Percentiles rank a stretch among this genome's conserved stretches.
Evolutionary conservation across 1,140 invertebrate genomes (phyloP).

Genomic region (Dendroctonus ponderosae): DNA sequence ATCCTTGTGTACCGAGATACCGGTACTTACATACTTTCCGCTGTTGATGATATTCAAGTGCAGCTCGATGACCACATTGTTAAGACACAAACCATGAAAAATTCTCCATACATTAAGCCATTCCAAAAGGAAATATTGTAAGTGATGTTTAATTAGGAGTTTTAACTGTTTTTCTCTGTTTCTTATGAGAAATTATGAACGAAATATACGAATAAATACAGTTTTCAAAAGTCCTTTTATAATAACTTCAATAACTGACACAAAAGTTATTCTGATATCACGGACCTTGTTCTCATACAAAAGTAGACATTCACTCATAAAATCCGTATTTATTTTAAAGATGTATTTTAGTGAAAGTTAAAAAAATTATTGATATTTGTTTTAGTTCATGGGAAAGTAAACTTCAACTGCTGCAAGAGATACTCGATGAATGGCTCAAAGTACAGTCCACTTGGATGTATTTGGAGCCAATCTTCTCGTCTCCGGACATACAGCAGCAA

Average conservation of each 20-base stretch:
- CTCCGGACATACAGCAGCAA: constrained; percentile 94
- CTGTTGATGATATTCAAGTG: constrained; percentile 94
- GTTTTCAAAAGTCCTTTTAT: no score
- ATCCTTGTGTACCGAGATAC: constrained; percentile 82
- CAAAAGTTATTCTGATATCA: no score
- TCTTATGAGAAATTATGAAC: background rate
- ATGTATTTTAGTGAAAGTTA: no score
- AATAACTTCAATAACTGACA: no score
- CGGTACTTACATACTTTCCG: constrained; percentile 86
- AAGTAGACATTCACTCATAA: no score
- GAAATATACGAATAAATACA: no score
- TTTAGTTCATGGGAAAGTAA: constrained; percentile 76
- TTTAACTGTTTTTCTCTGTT: constrained; percentile 4
- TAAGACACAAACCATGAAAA: constrained; percentile 97
- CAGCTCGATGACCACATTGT: constrained; percentile 94
- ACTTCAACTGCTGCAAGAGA: constrained; percentile 79
- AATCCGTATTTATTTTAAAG: no score
- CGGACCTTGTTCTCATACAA: no score
- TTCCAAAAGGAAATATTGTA: constrained; percentile 80
- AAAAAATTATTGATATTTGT: background rate
- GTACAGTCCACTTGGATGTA: constrained; percentile 97
- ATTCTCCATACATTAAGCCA: constrained; percentile 94
- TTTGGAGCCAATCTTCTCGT: constrained; percentile 95
- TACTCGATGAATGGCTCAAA: constrained; percentile 93
- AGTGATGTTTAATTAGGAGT: constrained; percentile 45